These are phyloP conservation scores for Halichondria panicea DNA, from an alignment of 37 sponge, comb jelly and placozoan genomes.

Conservation along the genomic window DNA sequence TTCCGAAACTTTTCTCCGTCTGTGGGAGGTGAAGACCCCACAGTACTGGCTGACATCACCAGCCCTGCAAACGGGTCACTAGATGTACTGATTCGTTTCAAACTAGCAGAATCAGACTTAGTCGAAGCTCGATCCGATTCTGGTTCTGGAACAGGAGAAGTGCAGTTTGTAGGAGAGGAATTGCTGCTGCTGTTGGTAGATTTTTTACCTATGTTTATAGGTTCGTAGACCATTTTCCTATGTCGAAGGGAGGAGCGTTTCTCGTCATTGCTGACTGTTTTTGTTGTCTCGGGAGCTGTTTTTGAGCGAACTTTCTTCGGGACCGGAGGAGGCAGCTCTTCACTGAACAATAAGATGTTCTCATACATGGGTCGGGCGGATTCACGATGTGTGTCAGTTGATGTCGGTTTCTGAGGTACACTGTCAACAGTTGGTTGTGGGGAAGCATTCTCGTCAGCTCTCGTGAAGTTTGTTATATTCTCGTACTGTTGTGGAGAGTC, in stretches of 20 bases:
- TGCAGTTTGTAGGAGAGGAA: no score
- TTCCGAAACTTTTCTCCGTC: background rate
- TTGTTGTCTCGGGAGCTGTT: background rate
- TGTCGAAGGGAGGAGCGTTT: no score
- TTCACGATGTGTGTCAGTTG: no score
- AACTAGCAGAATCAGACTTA: no score
- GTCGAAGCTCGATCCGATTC: no score
- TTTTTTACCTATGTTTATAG: background rate
- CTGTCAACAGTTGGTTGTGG: no score
- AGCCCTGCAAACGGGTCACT: slow-evolving; percentile 57
- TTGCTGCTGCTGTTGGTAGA: no score
- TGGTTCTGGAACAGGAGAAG: no score
- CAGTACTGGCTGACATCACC: slow-evolving; percentile 21
- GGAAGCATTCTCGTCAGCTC: no score
- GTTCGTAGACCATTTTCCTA: slow-evolving; percentile 7
- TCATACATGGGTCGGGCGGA: background rate
- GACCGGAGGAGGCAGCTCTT: background rate
- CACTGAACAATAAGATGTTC: background rate
- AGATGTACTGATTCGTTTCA: background rate
- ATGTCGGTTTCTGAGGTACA: no score
- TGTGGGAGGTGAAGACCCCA: background rate
- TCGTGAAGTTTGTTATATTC: no score
- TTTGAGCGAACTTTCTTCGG: background rate
- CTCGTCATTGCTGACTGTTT: no score
- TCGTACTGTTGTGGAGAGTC: slow-evolving; percentile 3